Conservation (phyloP, 64 coral and sea anemone genomes). For the Actinia equina region DNA sequence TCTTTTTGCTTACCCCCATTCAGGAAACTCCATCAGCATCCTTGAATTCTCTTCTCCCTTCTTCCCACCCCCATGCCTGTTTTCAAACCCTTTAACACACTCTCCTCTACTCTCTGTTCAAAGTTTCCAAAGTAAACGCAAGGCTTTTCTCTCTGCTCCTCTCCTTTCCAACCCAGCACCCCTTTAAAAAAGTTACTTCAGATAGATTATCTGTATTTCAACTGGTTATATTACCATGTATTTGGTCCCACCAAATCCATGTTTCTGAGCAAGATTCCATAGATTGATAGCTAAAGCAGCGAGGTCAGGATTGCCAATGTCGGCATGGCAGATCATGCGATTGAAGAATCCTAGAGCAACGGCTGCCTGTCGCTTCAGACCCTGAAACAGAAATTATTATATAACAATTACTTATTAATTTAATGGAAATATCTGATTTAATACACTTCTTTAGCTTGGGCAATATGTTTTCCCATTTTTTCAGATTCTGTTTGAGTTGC, state of each 20-base stretch:
- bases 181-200: not conserved
- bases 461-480: no score
- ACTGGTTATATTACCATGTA: constrained; percentile 46
- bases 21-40: no score
- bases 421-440: no score
- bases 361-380: constrained; percentile 74
- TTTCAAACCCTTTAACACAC: no score
- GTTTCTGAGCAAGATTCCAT: constrained; percentile 93
- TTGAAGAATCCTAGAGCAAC: constrained; percentile 94
- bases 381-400: constrained; percentile 21
- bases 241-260: constrained; percentile 83
- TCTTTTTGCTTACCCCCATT: no score
- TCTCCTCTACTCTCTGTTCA: no score
- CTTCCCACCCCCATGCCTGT: no score
- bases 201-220: not conserved
- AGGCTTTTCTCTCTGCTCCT: not conserved
- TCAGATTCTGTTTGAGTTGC: no score
- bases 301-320: constrained; percentile 49
- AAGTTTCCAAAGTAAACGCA: no score
- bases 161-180: not conserved
- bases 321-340: constrained; percentile 83
- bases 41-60: no score
- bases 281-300: constrained; percentile 65
- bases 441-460: no score
- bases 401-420: not conserved